Conservation (phyloP, 1,140 invertebrate genomes). For the Lutraria rhynchaena region DNA sequence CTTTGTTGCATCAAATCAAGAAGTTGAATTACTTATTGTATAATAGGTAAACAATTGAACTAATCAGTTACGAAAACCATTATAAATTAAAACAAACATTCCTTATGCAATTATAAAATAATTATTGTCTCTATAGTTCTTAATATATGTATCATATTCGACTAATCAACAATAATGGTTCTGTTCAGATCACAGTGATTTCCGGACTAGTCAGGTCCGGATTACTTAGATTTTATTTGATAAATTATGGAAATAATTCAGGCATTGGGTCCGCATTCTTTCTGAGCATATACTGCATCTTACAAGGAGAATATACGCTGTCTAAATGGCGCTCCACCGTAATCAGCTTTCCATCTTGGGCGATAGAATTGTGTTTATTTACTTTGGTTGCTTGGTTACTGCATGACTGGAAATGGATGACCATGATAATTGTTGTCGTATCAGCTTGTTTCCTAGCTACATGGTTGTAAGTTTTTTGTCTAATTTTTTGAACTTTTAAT, state of each 20-base stretch:
- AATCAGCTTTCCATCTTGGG: constrained; percentile 31
- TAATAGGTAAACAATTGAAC: no score
- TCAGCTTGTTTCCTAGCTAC: neutral
- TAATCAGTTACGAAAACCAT: no score
- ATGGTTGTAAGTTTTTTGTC: constrained; percentile 49
- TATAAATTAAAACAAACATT: no score
- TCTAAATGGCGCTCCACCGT: constrained; percentile 29
- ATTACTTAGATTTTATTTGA: neutral
- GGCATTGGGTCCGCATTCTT: constrained; percentile 26
- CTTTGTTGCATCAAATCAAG: no score
- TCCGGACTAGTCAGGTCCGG: neutral
- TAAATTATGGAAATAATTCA: neutral
- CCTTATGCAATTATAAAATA: no score
- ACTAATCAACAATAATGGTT: no score
- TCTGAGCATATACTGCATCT: constrained; percentile 22
- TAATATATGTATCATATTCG: no score
- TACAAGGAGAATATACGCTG: constrained; percentile 16
- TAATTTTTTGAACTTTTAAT: no score
- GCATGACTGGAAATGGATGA: constrained; percentile 26
- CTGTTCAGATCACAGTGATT: no score
- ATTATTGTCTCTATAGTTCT: no score
- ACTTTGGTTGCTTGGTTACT: constrained; percentile 20
- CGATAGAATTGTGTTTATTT: constrained; percentile 25
- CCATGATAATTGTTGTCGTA: neutral
- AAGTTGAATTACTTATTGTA: no score